These are phyloP conservation scores for Trachelus tabidus DNA, from an alignment of 2,888 invertebrate genomes.

Conservation along the genomic window DNA sequence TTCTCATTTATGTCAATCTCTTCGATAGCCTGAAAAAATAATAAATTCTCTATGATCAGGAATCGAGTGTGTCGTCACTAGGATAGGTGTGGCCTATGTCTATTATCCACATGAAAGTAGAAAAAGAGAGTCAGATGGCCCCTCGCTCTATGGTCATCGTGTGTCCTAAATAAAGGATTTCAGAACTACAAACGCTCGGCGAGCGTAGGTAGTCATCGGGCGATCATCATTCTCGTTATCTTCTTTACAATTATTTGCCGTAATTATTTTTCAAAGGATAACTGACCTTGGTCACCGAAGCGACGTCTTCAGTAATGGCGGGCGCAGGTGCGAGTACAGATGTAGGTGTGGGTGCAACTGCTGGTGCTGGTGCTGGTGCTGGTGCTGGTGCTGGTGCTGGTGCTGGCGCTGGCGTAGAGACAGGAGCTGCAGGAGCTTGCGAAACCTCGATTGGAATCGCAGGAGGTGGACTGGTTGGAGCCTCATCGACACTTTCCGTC, in stretches of 20 bases:
- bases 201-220: slow-evolving; percentile 49
- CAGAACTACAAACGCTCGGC: slow-evolving; percentile 49
- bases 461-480: slow-evolving; percentile 52
- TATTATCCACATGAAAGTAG: not conserved
- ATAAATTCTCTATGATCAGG: not conserved
- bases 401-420: slow-evolving; percentile 35
- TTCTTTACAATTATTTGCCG: not conserved
- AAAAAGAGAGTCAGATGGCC: slow-evolving; percentile 59
- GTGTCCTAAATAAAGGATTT: slow-evolving; percentile 37
- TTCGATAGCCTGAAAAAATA: slow-evolving; percentile 55
- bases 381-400: slow-evolving; percentile 41
- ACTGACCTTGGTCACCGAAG: slow-evolving; percentile 61
- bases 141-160: slow-evolving; percentile 60
- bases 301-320: slow-evolving; percentile 63
- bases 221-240: slow-evolving; percentile 55
- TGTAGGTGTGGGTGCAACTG: slow-evolving; percentile 33
- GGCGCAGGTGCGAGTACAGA: slow-evolving; percentile 47
- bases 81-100: no score
- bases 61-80: not conserved
- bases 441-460: slow-evolving; percentile 50
- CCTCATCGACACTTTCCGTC: slow-evolving; percentile 54
- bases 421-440: slow-evolving; percentile 22
- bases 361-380: slow-evolving; percentile 36
- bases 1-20: slow-evolving; percentile 63
- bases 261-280: no score